Conservation (phyloP, 1,140 invertebrate species). For the Pseudomyrmex pallidus region DNA sequence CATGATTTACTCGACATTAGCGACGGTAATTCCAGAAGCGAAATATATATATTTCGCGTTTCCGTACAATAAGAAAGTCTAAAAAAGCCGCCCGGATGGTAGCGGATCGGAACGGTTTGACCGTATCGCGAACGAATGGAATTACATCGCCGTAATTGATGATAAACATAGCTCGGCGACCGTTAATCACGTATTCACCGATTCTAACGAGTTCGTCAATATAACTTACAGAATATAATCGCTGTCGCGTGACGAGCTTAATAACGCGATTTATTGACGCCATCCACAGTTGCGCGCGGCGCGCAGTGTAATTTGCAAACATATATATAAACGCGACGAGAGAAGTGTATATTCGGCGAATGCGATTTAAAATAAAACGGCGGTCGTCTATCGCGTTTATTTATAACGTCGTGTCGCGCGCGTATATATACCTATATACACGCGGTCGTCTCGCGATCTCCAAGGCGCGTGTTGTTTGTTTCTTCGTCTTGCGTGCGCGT, state of each 20-base stretch:
- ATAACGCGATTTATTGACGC: conserved; percentile 52
- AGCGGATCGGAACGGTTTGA: no score
- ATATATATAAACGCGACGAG: conserved; percentile 41
- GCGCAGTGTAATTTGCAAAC: conserved; percentile 41
- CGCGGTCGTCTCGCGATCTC: conserved; percentile 8
- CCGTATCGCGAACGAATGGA: background rate
- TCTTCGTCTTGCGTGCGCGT: background rate
- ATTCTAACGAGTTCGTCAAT: conserved; percentile 37
- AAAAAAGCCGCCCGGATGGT: background rate
- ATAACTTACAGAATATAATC: conserved; percentile 57
- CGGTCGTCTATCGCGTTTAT: conserved; percentile 22
- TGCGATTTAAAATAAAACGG: conserved; percentile 43
- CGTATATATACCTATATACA: background rate
- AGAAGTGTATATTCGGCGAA: background rate
- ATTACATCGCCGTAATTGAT: conserved; percentile 12
- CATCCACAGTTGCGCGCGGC: background rate
- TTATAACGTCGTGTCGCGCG: conserved; percentile 22
- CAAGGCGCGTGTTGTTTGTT: background rate
- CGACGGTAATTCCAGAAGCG: background rate
- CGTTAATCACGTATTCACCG: conserved; percentile 53
- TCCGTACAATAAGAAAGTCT: background rate
- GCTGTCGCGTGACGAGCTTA: conserved; percentile 40
- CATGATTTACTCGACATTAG: no score
- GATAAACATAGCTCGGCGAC: conserved; percentile 31
- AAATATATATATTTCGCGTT: background rate